A percentile compares a stretch with the other conserved stretches of the same genome.
These are phyloP conservation scores for Agriopis aurantiaria DNA, from an alignment of 2,888 invertebrate genomes.

Conservation along the genomic window DNA sequence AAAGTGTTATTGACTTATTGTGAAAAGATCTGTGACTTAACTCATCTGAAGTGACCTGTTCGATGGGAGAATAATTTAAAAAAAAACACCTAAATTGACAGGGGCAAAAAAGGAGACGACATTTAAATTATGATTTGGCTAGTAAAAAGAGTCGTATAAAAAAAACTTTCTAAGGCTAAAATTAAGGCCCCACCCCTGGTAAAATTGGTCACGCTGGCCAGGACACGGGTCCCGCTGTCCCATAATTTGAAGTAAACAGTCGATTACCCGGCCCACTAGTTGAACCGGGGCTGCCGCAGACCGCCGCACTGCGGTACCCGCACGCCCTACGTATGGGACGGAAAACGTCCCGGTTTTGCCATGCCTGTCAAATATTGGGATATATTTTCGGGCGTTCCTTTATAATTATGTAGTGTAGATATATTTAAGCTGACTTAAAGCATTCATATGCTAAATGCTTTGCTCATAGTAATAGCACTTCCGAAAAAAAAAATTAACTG, in stretches of 20 bases:
- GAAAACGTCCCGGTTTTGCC: slow-evolving; percentile 5
- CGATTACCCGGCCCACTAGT: slow-evolving; percentile 43
- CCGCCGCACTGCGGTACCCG: slow-evolving; percentile 76
- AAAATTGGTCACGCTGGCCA: slow-evolving; percentile 6
- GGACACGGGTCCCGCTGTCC: slow-evolving; percentile 2
- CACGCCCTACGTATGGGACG: slow-evolving; percentile 32
- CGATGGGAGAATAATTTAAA: too few relatives aligned
- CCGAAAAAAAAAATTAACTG: too few relatives aligned
- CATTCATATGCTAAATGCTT: too few relatives aligned
- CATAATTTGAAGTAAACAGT: slow-evolving; percentile 34
- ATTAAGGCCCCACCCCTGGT: not conserved
- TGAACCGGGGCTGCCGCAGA: slow-evolving; percentile 66
- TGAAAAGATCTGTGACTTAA: too few relatives aligned
- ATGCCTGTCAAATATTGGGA: slow-evolving; percentile 11
- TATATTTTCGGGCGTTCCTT: not conserved
- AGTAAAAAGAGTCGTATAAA: not conserved
- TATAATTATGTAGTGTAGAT: too few relatives aligned
- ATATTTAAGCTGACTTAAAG: too few relatives aligned
- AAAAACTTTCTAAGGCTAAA: not conserved
- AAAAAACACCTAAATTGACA: too few relatives aligned
- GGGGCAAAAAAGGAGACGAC: too few relatives aligned
- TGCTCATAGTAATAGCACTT: too few relatives aligned
- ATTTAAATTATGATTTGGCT: too few relatives aligned
- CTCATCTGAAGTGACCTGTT: too few relatives aligned
- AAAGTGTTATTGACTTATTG: too few relatives aligned